Base-by-base conservation (phyloP, 2,797 vertebrate species). In the Pseudochirops corinnae region DNA sequence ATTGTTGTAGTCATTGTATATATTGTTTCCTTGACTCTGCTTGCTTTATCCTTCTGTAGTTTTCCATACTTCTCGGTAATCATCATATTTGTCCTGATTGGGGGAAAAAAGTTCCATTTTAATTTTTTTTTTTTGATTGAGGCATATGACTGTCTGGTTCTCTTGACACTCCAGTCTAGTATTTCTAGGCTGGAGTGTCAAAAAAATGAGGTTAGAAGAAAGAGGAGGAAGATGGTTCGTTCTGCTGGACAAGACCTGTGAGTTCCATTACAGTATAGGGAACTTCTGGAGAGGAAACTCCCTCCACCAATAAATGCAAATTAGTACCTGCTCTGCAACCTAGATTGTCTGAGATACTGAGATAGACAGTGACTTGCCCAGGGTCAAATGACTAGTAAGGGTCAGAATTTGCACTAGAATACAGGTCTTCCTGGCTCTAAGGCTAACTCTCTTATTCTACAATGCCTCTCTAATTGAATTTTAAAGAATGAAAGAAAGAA, bases 401-500 rank as follows among this genome's bases (percentile, higher is more conserved):
- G 7, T 87, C 74, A 50, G 74, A 50, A 16, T 74, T 50, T 87
- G 24, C 21, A 26, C 39, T 26, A 87, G 39, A 50, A 87, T 50
- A 46, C 21, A 87, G 74, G 9, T 50, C 39, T 26, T 87, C 39
- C 24, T 87, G 74, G 74, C 39, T 26, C 24, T 39, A 82, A 46
- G 21, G 0, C 18, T 6, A 82, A 82, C 7, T 26, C 60, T 67
- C 74, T 82, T 74, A 39, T 39, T 74, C n/a, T 16, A 21, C 33
- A 74, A 39, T 74, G n/a, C 18, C 16, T 74, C 67, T 39, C n/a
- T 46, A 46, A 82, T 24, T 39, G 67, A 82, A 21, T 82, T 39
- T 39, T 39, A 52, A n/a, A n/a, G n/a, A n/a, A 74, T 91, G 26
- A 91, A 57, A 55, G 56, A 96, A 56, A 90, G 74, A 93, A 92